Evolutionary conservation across 1,140 invertebrate species (phyloP), one percentile per base, ranked within the genome.

Genomic region (Holcopasites calliopsidis): DNA sequence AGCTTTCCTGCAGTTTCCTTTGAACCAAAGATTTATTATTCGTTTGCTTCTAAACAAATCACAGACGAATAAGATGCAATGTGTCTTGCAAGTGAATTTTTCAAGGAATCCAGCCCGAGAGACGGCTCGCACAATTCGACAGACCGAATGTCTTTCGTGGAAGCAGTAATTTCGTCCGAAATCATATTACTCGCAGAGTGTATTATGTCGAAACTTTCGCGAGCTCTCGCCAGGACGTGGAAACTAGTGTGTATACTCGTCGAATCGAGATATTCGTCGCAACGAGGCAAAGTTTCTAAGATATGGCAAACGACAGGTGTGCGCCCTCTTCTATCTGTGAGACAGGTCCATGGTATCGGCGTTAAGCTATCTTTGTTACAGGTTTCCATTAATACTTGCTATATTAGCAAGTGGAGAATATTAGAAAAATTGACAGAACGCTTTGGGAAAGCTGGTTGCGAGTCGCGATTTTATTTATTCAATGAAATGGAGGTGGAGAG

Each of bases 91-190:
- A 2, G 11, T 21, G 57, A 65, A 55, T 38, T 65, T 65, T 23
- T 38, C 65, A 73, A 42, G 61, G 61, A 55, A 42, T 40, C n/a
- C 50, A 16, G 52, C n/a, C n/a, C n/a, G n/a, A n/a, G n/a, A n/a
- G n/a, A n/a, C n/a, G n/a, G n/a, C n/a, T n/a, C n/a, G n/a, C n/a
- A n/a, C n/a, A 40, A 47, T 54, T 54, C 38, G 33, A 40, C 21
- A 23, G 52, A 49, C 52, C 28, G 49, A 18, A 66, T 64, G 38
- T 65, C 71, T 60, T n/a, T 23, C 54, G 42, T 49, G 65, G 42
- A 75, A 75, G 69, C 73, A 75, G 69, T 75, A 75, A 75, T 75
- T 75, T 69, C 73, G 28, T 50, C 54, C 40, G 33, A 40, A 69
- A 75, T 75, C 54, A 69, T 55, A 60, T 75, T 75, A 75, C 42